phyloP scores from a whole-genome alignment of 2,888 invertebrate genomes.

The Gnatocerus cornutus region DNA sequence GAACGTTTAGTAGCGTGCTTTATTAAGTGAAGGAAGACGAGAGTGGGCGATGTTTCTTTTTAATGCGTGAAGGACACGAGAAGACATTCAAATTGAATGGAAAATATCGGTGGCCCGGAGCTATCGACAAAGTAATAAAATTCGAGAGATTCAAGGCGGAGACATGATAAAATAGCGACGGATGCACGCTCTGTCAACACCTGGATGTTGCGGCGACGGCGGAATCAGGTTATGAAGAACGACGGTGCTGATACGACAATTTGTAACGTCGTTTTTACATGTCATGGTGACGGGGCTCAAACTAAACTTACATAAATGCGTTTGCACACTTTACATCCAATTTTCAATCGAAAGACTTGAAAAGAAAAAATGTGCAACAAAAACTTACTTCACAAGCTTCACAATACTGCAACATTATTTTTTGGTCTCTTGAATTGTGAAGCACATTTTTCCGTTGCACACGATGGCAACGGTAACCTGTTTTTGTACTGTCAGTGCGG shows the following conservation, averaged over 20 bases:
- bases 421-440: no score
- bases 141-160: constrained; percentile 21
- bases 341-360: no score
- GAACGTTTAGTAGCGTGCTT: not conserved
- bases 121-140: constrained; percentile 32
- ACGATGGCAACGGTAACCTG: no score
- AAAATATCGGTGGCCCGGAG: constrained; percentile 32
- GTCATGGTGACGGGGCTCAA: no score
- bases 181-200: constrained; percentile 11
- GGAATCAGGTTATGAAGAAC: not conserved
- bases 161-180: constrained; percentile 21
- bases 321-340: no score
- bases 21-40: constrained; percentile 9
- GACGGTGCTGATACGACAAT: not conserved
- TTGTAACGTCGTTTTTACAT: constrained; percentile 1
- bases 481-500: no score
- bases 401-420: no score
- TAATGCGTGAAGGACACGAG: not conserved
- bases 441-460: no score
- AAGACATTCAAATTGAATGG: constrained; percentile 40
- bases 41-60: constrained; percentile 11
- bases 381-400: no score
- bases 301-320: no score
- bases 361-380: no score
- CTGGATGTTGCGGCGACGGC: constrained; percentile 1